Evolutionary conservation across 2,888 invertebrate species (phyloP).

Genomic region (Meloe dianella): DNA sequence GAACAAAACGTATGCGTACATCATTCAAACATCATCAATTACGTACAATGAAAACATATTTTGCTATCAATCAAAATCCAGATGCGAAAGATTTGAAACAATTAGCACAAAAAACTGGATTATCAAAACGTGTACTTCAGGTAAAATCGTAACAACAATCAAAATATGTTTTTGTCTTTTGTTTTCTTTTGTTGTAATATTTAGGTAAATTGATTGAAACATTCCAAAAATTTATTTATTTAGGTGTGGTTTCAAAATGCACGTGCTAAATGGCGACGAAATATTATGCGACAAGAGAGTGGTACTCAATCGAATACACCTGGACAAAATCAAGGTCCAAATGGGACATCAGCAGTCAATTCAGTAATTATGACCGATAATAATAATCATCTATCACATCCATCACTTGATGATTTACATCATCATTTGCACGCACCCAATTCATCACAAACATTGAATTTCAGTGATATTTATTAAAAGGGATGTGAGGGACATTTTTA

Average conservation of each 20-base stretch:
- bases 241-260: constrained; percentile 99
- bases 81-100: constrained; percentile 99
- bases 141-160: constrained; percentile 61
- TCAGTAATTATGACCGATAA: constrained; percentile 61
- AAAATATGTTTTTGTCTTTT: neutral
- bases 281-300: constrained; percentile 88
- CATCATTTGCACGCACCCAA: constrained; percentile 63
- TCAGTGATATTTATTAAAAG: constrained; percentile 58
- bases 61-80: constrained; percentile 98
- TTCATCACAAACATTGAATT: constrained; percentile 55
- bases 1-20: constrained; percentile 96
- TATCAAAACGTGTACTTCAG: constrained; percentile 97
- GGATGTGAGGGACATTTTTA: neutral
- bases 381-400: constrained; percentile 61
- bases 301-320: constrained; percentile 56
- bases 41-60: constrained; percentile 98
- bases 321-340: constrained; percentile 48
- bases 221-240: constrained; percentile 29
- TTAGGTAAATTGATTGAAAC: neutral
- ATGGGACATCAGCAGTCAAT: constrained; percentile 51
- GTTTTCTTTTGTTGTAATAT: neutral
- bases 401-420: constrained; percentile 63
- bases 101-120: constrained; percentile 96
- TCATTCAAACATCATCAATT: constrained; percentile 99
- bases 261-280: constrained; percentile 96